Evolutionary conservation across 2,113 vertebrate species (phyloP), one percentile per base, ranked within the genome.

Genomic region (Montifringilla adamsi): DNA sequence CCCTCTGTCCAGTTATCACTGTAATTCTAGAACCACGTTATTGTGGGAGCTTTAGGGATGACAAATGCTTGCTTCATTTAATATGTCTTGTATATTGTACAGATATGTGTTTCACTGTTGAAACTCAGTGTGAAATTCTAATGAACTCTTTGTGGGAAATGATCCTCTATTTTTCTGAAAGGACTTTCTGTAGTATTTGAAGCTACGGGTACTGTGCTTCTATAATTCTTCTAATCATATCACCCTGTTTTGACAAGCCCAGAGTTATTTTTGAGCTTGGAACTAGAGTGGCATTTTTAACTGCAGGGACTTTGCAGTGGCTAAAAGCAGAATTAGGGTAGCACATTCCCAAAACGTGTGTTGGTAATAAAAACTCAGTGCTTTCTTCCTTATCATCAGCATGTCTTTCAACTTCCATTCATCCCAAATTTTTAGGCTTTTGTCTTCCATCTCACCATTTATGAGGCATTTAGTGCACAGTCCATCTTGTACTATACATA

Each of bases 291-390:
- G 11, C 10, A 11, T 87, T 87, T 84, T 86, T 68, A 47, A 35
- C 14, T 64, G 15, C 47, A 35, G 16, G 63, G 66, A 68, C 39
- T 85, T 84, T 58, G 81, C 30, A 44, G 67, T 15, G 18, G 16
- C 62, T 90, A 66, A 64, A 72, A 83, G 59, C 7, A 4, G 68
- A 89, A 28, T 33, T 76, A 24, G 59, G 17, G 37, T 64, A 44
- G n/a, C 33, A 49, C 0, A 0, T 92, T 84, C 18, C 72, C 27
- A n/a, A 64, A 66, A 49, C 0, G 1, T 24, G 4, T 60, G 37
- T 60, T 37, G 52, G 30, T n/a, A 69, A 84, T 1, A 4, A 63
- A 64, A 92, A 50, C 9, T 26, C 46, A 58, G 35, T 80, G 46
- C 3, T 63, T 82, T 75, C 33, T 70, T 92, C 62, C 27, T 52